Evolutionary conservation across 1,140 invertebrate species (phyloP).

Genomic region (Bathynomus jamesi): DNA sequence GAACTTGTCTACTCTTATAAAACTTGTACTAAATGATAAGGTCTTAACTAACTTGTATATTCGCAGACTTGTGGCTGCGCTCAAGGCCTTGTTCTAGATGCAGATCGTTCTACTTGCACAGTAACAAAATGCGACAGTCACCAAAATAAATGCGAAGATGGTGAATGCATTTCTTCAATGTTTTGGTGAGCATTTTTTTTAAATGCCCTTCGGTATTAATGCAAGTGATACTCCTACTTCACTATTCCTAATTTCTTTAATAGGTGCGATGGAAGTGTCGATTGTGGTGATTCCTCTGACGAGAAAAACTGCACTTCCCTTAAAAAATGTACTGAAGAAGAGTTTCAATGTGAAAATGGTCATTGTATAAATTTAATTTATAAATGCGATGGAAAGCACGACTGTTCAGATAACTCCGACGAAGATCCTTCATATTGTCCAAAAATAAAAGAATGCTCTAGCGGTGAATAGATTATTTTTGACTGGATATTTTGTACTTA

Average conservation of each 20-base stretch:
- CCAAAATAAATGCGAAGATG: background rate
- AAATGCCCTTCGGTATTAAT: too few species aligned
- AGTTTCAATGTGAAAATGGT: conserved; percentile 9
- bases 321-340: background rate
- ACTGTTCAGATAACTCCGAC: conserved; percentile 20
- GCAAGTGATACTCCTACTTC: too few species aligned
- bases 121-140: background rate
- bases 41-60: background rate
- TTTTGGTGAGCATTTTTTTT: too few species aligned
- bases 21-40: background rate
- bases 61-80: background rate
- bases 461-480: background rate
- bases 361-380: conserved; percentile 9
- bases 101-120: background rate
- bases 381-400: conserved; percentile 17
- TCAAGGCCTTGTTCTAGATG: background rate
- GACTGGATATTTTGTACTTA: background rate
- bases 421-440: conserved; percentile 5
- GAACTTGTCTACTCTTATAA: too few species aligned
- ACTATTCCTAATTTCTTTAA: too few species aligned
- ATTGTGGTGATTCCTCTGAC: background rate
- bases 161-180: background rate
- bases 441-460: background rate
- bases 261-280: background rate
- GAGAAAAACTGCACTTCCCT: background rate